Evolutionary conservation across 2,888 invertebrate species (phyloP), one percentile per base, ranked within the genome.

Genomic region (Epirrhoe tristata): DNA sequence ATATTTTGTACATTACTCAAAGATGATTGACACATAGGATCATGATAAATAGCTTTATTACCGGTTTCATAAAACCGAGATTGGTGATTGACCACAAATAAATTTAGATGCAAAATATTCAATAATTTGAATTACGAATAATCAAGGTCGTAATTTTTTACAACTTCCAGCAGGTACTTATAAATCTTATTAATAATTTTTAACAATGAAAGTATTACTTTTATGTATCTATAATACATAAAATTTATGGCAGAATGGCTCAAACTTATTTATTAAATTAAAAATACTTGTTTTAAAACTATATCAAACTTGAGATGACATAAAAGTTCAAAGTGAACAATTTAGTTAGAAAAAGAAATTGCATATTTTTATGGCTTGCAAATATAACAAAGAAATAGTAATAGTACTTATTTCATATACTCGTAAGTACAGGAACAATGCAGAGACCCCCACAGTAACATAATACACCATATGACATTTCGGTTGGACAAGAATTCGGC

Each of bases 401-500:
- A 52, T 51, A 12, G 14, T 10, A 3, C 24, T 24, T n/a, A 57
- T n/a, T n/a, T n/a, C 58, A 66, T 60, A 59, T 67, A 68, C 55
- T 48, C 0, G 48, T 7, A 7, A 39, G 36, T 39, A 31, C 16
- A 75, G 58, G 69, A 78, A 82, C 80, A 81, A 83, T 79, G 76
- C 66, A 63, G 69, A 70, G 69, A 74, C 68, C 73, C 70, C 24
- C 67, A 75, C 77, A 66, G 77, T 54, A 83, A 64, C 74, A 73
- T 74, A 72, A 81, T 81, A 84, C 70, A 77, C 72, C 75, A 77
- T 75, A 74, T 78, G 82, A 85, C 81, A 83, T 83, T 83, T 85
- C 75, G 78, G 78, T 76, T 77, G 75, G 67, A 70, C 70, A 76
- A 75, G 76, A 74, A 75, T 74, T 72, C 54, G 54, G 67, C 66